Percentiles rank a stretch among this genome's conserved stretches.
These are phyloP conservation scores for Diacarnus erythraeanus DNA, from an alignment of 37 sponge, comb jelly and placozoan species.

Conservation along the genomic window DNA sequence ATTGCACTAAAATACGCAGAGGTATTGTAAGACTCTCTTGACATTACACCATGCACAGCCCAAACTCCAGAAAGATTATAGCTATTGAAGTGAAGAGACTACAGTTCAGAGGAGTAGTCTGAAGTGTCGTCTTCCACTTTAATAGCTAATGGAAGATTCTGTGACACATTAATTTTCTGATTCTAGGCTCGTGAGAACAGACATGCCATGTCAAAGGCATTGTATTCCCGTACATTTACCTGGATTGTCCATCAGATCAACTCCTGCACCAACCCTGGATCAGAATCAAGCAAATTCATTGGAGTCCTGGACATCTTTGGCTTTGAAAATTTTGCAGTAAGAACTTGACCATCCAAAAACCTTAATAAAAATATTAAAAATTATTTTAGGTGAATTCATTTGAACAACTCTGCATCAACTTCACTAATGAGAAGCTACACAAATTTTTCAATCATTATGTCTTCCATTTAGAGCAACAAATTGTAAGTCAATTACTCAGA, in stretches of 20 bases:
- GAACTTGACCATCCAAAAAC: not conserved
- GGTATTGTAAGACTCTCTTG: constrained; percentile 62
- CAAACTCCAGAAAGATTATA: too few relatives aligned
- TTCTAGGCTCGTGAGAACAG: constrained; percentile 85
- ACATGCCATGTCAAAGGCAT: constrained; percentile 94
- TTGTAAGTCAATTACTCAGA: constrained; percentile 54
- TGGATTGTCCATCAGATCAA: constrained; percentile 95
- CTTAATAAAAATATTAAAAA: too few relatives aligned
- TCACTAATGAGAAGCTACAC: constrained; percentile 96
- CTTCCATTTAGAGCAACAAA: constrained; percentile 86
- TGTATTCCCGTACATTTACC: constrained; percentile 89
- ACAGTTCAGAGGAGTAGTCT: too few relatives aligned
- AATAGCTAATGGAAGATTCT: not conserved
- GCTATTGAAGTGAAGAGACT: too few relatives aligned
- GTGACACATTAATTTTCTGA: not conserved
- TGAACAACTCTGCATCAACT: constrained; percentile 98
- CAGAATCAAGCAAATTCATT: constrained; percentile 74
- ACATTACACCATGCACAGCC: too few relatives aligned
- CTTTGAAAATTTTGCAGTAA: constrained; percentile 89
- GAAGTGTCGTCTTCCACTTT: not conserved
- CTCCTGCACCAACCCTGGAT: constrained; percentile 86
- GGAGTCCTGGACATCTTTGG: constrained; percentile 97
- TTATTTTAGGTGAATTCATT: constrained; percentile 80
- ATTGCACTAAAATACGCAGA: constrained; percentile 83
- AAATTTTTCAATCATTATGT: constrained; percentile 97